Evolutionary conservation across 2,113 vertebrate species (phyloP).

Genomic region (Ginglymostoma cirratum): DNA sequence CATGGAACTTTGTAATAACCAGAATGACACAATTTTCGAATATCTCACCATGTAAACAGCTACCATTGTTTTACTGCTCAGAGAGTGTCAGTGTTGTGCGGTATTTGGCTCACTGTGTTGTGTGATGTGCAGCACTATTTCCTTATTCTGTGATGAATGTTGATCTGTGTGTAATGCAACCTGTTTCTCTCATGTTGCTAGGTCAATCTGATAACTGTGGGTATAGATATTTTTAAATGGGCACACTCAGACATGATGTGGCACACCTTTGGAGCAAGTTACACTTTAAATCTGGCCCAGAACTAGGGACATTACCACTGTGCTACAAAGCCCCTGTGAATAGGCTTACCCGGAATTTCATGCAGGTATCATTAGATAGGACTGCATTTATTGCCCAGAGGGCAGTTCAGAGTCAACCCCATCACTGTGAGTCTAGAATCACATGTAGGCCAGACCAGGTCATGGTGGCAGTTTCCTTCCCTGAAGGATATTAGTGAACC

Average conservation of each 20-base stretch:
- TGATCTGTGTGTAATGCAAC: background rate
- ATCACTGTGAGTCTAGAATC: too few relatives aligned
- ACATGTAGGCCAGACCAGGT: too few relatives aligned
- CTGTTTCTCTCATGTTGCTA: background rate
- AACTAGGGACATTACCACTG: too few relatives aligned
- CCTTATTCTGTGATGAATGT: background rate
- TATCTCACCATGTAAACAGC: background rate
- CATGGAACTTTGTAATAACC: background rate
- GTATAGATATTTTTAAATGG: background rate
- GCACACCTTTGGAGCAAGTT: too few relatives aligned
- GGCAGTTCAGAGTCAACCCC: too few relatives aligned
- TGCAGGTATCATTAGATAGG: too few relatives aligned
- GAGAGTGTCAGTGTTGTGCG: background rate
- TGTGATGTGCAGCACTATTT: background rate
- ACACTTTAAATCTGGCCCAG: too few relatives aligned
- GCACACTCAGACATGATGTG: too few relatives aligned
- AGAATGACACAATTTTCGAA: background rate
- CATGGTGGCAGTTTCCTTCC: too few relatives aligned
- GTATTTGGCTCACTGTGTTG: background rate
- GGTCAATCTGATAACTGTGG: background rate
- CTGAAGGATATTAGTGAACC: too few relatives aligned
- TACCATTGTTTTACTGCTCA: background rate
- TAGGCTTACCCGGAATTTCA: background rate
- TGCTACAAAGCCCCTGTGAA: too few relatives aligned
- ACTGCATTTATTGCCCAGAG: too few relatives aligned